Base-by-base conservation (phyloP, 2,797 vertebrate genomes). In the Etheostoma nigrum region DNA sequence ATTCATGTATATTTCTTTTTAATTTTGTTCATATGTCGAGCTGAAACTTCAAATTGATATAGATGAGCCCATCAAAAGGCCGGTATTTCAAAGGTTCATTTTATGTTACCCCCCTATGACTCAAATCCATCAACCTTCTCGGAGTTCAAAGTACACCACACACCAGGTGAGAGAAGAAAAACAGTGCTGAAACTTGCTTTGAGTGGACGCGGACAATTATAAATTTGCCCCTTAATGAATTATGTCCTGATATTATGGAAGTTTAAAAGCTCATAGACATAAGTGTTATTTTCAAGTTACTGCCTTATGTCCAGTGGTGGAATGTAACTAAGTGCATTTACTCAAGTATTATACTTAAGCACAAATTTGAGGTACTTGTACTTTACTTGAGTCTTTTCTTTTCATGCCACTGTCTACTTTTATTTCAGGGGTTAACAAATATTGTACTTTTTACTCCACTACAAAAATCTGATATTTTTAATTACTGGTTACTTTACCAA, bases 11-110 rank as follows among this genome's bases (percentile, higher is more conserved):
- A 54, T 65, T 76, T 10, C 11, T 52, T 53, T 52, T 53, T 59
- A 0, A 14, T 21, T 48, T 45, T 70, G 12, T 58, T 45, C 7
- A 67, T 45, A 16, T 75, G 40, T 42, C n/a, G 19, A 77, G 52
- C 8, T 65, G 68, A 79, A 88, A 90, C 71, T 62, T 75, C 27
- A 65, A 83, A 70, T 73, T 62, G 59, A 66, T 60, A 53, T 8
- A 68, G 65, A 72, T 89, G 82, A 90, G 86, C 62, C 73, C 88
- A 82, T 79, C 76, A 85, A 68, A 83, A 84, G 81, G 65, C 45
- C 78, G 65, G 61, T 60, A 9, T 81, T 82, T 83, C 74, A 69
- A 27, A 74, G 51, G 30, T 54, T 78, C 18, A 54, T 14, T 18
- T 79, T 30, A 78, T 64, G 42, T 78, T 27, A 49, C 48, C 71